Percentiles rank a stretch among this genome's conserved stretches.
phyloP scores from a whole-genome alignment of 2,113 vertebrate genomes.

The Hippocampus zosterae region DNA sequence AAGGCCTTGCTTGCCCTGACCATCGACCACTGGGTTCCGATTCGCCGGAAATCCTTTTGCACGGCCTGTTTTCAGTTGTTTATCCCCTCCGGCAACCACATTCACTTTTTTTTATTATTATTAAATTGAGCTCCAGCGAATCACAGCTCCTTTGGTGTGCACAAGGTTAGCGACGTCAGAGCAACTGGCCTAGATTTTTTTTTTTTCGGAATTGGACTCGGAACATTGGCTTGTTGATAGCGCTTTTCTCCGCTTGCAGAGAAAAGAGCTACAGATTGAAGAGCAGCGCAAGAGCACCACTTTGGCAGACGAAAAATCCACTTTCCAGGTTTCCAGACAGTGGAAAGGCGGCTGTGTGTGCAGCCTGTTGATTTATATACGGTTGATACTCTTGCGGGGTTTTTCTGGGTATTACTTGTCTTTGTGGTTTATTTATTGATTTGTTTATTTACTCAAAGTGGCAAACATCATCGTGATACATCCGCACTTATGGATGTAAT shows the following conservation, averaged over 20 bases:
- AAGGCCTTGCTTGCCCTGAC: neutral
- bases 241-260: conserved; percentile 39
- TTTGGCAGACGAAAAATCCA: conserved; percentile 27
- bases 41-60: conserved; percentile 21
- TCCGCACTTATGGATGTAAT: neutral
- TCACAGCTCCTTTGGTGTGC: conserved; percentile 26
- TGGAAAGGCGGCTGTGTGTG: neutral
- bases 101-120: neutral
- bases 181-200: conserved; percentile 57
- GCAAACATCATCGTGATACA: neutral
- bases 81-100: too few species aligned
- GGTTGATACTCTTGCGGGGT: neutral
- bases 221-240: conserved; percentile 61
- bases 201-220: conserved; percentile 46
- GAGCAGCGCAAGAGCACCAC: conserved; percentile 39
- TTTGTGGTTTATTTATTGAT: neutral
- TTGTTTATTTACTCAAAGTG: neutral
- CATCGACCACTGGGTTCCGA: conserved; percentile 6
- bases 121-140: neutral
- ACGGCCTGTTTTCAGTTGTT: too few species aligned
- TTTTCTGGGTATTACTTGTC: neutral
- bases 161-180: conserved; percentile 29
- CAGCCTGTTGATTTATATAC: neutral
- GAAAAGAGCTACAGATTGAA: conserved; percentile 41
- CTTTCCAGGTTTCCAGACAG: conserved; percentile 16